Percentiles rank a stretch among this genome's conserved stretches.
These are phyloP conservation scores for Hyphantria cunea DNA, from an alignment of 1,140 invertebrate species.

Conservation along the genomic window DNA sequence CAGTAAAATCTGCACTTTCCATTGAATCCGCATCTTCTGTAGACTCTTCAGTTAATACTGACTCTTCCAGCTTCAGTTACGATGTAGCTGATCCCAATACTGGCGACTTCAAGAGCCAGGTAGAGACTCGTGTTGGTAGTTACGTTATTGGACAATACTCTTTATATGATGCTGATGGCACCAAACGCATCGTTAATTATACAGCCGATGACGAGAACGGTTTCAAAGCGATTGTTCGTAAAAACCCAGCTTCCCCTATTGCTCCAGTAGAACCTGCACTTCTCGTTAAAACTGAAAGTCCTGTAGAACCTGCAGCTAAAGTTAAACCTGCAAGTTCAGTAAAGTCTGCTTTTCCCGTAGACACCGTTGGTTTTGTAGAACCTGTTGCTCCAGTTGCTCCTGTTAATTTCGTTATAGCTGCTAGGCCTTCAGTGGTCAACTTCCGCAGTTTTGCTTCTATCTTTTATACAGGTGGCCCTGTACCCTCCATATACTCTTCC, in stretches of 20 bases:
- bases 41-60: not conserved
- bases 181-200: slow-evolving; percentile 76
- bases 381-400: not conserved
- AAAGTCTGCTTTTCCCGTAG: too few relatives aligned
- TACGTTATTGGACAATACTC: slow-evolving; percentile 80
- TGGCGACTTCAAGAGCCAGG: slow-evolving; percentile 78
- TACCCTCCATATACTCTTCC: slow-evolving; percentile 3
- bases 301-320: slow-evolving; percentile 5
- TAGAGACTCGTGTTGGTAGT: slow-evolving; percentile 80
- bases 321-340: slow-evolving; percentile 35
- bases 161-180: slow-evolving; percentile 76
- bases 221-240: slow-evolving; percentile 78
- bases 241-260: slow-evolving; percentile 52
- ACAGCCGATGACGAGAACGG: slow-evolving; percentile 68
- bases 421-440: too few relatives aligned
- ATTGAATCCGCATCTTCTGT: slow-evolving; percentile 36
- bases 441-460: not conserved
- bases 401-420: not conserved
- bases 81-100: slow-evolving; percentile 77
- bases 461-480: not conserved
- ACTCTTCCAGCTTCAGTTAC: slow-evolving; percentile 47
- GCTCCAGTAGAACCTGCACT: slow-evolving; percentile 27
- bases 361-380: too few relatives aligned
- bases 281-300: slow-evolving; percentile 32
- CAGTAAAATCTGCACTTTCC: slow-evolving; percentile 19